Conservation (phyloP, 2,888 invertebrate genomes). For the Drosophila gaucha region DNA sequence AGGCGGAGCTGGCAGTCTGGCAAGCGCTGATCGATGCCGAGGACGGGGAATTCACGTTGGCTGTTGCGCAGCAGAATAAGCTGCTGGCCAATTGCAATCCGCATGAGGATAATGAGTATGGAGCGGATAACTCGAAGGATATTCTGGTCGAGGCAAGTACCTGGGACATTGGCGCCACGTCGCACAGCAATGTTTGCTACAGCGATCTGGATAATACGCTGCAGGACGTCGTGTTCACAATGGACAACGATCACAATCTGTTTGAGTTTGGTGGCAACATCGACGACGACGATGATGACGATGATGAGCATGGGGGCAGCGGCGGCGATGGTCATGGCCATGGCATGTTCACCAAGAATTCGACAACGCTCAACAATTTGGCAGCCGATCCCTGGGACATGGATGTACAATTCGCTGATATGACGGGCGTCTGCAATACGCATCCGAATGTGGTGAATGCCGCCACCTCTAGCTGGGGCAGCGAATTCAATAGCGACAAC, state of each 20-base stretch:
- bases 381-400: slow-evolving; percentile 79
- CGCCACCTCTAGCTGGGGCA: slow-evolving; percentile 70
- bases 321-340: slow-evolving; percentile 60
- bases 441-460: slow-evolving; percentile 53
- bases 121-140: slow-evolving; percentile 74
- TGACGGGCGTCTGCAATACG: slow-evolving; percentile 48
- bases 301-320: slow-evolving; percentile 57
- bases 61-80: slow-evolving; percentile 80
- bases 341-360: slow-evolving; percentile 65
- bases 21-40: slow-evolving; percentile 82
- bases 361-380: slow-evolving; percentile 59
- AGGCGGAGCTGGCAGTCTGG: slow-evolving; percentile 85
- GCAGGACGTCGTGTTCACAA: slow-evolving; percentile 75
- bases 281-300: slow-evolving; percentile 76
- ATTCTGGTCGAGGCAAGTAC: slow-evolving; percentile 54
- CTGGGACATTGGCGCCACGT: slow-evolving; percentile 46
- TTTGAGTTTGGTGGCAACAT: slow-evolving; percentile 74
- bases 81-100: slow-evolving; percentile 83
- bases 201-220: slow-evolving; percentile 58
- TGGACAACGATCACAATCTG: slow-evolving; percentile 76
- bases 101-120: slow-evolving; percentile 80
- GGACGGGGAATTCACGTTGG: slow-evolving; percentile 81
- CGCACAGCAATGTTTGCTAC: slow-evolving; percentile 60
- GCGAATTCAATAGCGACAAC: slow-evolving; percentile 79
- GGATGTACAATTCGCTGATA: slow-evolving; percentile 75